phyloP scores from a whole-genome alignment of 2,888 invertebrate species.

The Campopleginae sp. region DNA sequence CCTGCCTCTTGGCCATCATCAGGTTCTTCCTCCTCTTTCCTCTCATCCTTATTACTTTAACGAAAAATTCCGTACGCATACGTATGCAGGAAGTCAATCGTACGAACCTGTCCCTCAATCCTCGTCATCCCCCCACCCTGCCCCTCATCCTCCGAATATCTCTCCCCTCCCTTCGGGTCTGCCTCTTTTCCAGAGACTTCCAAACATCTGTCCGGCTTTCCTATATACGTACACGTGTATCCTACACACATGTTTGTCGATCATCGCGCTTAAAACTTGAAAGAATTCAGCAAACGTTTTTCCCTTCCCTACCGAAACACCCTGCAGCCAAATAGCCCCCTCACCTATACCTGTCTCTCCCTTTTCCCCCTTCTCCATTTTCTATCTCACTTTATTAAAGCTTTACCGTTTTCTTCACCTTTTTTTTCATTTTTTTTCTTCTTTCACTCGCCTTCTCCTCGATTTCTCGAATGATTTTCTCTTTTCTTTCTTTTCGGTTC shows the following conservation, averaged over 20 bases:
- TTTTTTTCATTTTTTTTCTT: neutral
- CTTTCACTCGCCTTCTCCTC: neutral
- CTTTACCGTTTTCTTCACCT: neutral
- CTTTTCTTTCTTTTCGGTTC: neutral
- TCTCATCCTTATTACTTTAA: constrained; percentile 2
- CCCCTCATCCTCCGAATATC: neutral
- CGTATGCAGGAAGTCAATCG: constrained; percentile 49
- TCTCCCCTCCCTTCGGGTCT: neutral
- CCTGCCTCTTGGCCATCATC: constrained; percentile 52
- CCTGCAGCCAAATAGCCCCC: constrained; percentile 1
- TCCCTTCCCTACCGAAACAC: constrained; percentile 19
- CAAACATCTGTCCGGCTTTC: constrained; percentile 19
- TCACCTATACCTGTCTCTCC: constrained; percentile 37
- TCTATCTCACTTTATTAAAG: neutral
- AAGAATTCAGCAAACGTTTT: constrained; percentile 24
- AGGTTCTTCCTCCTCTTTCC: constrained; percentile 53
- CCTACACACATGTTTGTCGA: neutral
- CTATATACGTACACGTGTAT: constrained; percentile 9
- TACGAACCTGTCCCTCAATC: constrained; percentile 50
- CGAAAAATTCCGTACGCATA: constrained; percentile 47
- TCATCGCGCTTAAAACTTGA: constrained; percentile 1
- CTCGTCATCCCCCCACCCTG: neutral
- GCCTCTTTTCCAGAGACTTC: neutral
- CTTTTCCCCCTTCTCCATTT: neutral
- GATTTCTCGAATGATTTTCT: neutral